These are phyloP conservation scores for Metaphire vulgaris DNA, from an alignment of 1,140 invertebrate species.

Conservation along the genomic window DNA sequence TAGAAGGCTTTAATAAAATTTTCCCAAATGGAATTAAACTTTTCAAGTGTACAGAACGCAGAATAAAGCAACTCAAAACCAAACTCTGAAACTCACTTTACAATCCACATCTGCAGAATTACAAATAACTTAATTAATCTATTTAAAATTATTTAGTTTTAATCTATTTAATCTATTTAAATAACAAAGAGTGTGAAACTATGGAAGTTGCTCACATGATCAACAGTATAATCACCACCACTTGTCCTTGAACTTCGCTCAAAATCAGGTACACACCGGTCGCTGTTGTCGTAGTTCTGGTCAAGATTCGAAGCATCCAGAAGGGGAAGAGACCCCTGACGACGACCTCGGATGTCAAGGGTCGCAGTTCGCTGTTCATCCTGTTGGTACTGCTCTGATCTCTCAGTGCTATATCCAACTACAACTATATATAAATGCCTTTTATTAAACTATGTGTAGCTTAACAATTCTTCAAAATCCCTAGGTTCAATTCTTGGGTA, in stretches of 20 bases:
- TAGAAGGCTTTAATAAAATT: no score
- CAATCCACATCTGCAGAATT: no score
- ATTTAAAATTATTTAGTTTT: no score
- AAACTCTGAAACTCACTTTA: no score
- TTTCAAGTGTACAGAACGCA: no score
- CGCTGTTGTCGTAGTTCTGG: neutral
- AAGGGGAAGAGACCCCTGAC: constrained; percentile 17
- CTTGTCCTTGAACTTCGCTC: neutral
- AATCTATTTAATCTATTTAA: no score
- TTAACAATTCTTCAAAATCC: no score
- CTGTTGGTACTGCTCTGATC: constrained; percentile 22
- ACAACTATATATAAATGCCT: constrained; percentile 1
- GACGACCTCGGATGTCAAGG: constrained; percentile 24
- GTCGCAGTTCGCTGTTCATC: constrained; percentile 23
- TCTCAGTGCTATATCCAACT: constrained; percentile 23
- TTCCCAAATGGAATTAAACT: no score
- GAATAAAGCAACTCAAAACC: no score
- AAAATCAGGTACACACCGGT: neutral
- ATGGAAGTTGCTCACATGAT: neutral
- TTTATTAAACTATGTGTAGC: neutral
- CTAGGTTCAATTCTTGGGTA: no score
- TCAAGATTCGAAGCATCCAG: constrained; percentile 20
- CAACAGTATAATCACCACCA: neutral
- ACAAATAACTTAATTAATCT: no score
- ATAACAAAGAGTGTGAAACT: neutral